Evolutionary conservation across 2,888 invertebrate species (phyloP), one percentile per base, ranked within the genome.

Genomic region (Melipona bicolor): DNA sequence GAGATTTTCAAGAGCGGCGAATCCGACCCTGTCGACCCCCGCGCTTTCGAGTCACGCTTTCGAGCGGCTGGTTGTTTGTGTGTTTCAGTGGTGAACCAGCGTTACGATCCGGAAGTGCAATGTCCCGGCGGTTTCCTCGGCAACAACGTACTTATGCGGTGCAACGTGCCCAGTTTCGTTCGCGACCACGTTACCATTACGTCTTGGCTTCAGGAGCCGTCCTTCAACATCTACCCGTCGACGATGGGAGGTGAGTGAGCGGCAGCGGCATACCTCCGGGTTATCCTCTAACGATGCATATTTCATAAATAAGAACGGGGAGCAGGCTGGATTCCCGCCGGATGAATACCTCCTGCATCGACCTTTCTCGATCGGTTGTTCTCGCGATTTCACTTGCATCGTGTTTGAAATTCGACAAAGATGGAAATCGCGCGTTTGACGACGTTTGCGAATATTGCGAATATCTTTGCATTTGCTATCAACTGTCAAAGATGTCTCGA

Each of bases 91-190:
- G 95, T 96, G 85, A 95, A 95, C 93, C 96, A 96, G 86, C 95
- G 95, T 79, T 96, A 95, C 91, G 96, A 96, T 88, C 95, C 96
- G 81, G 96, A 96, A 94, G 96, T 96, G 75, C 96, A 96, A 93
- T 96, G 95, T 94, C 95, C 95, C 59, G 95, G 95, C 83, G 95
- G 95, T 88, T 96, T 96, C 92, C 94, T 95, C 84, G 95, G 95
- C 81, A 95, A 95, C 92, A 96, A 96, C 92, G 95, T 96, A 75
- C 92, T 96, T 83, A 95, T 96, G 90, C 95, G 95, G 87, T 96
- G 96, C 93, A 95, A 95, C 89, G 95, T 96, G 85, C 96, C 95
- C 68, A 95, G 95, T 70, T 95, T 95, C 91, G 95, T 95, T 32
- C 95, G 95, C 88, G 95, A 96, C 85, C 95, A 95, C 92, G 95